Base-by-base conservation (phyloP, 2,113 vertebrate genomes). In the Sula dactylatra region DNA sequence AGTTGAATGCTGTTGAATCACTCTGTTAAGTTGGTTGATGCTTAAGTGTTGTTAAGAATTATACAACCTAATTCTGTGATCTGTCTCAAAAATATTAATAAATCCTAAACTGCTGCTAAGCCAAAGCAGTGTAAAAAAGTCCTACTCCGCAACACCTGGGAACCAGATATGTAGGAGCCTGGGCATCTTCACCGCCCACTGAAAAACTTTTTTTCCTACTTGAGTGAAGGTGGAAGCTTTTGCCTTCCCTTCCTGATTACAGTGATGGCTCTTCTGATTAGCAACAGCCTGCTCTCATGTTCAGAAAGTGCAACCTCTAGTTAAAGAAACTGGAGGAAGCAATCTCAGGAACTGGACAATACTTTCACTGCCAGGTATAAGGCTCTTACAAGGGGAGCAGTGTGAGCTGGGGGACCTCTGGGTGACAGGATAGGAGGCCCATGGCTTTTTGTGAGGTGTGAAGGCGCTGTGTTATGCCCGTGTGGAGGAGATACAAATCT, bases 361-460 rank as follows among this genome's bases (percentile, higher is more conserved):
- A 18, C 3, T 15, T 82, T 67, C 49, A 24, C 49, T 73, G 40
- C 6, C 56, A 40, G 29, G 12, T 31, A 4, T 25, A 56, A 77
- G 29, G 19, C 14, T 64, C 3, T 54, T 58, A 11, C 0, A 4
- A 49, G 12, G 27, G 9, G 6, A 71, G 4, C 7, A 47, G 17
- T 3, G 16, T 18, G 49, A 80, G 44, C 36, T 6, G 10, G n/a
- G 29, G 38, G 7, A 29, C 8, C 16, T 40, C 11, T 13, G 17
- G 9, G 29, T 52, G 69, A 25, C 11, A 36, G 20, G 11, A 50
- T 54, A 71, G 38, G 16, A 86, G n/a, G 13, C 49, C 7, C 31
- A 6, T 12, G 27, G 14, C 8, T 42, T 77, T 76, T 77, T 36
- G 50, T 81, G 31, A 72, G 16, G 5, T 49, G 16, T 34, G 31